These are phyloP conservation scores for Stegastes partitus DNA, from an alignment of 2,113 vertebrate species.

Conservation along the genomic window DNA sequence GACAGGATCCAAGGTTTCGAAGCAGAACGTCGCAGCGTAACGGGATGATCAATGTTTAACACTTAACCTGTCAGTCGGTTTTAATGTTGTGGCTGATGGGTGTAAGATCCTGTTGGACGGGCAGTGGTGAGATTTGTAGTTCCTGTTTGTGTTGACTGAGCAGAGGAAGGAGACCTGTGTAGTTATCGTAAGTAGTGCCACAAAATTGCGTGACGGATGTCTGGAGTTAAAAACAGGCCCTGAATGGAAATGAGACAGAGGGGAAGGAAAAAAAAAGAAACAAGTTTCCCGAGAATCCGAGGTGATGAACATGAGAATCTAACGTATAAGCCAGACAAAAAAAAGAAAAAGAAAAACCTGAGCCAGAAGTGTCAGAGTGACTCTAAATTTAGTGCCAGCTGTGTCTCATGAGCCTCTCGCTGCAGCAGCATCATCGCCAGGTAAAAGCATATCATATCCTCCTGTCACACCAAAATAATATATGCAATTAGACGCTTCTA, in stretches of 20 bases:
- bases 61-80: too few species aligned
- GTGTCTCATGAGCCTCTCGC: neutral
- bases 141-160: too few species aligned
- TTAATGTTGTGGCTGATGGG: too few species aligned
- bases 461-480: slow-evolving; percentile 23
- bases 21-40: too few species aligned
- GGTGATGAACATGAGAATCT: neutral
- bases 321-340: slow-evolving; percentile 1
- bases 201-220: neutral
- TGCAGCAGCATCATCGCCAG: neutral
- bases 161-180: too few species aligned
- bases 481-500: slow-evolving; percentile 13
- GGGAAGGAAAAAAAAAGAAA: neutral
- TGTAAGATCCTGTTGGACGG: too few species aligned
- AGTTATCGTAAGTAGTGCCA: neutral
- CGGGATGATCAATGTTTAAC: too few species aligned
- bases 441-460: slow-evolving; percentile 11
- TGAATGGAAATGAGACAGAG: neutral
- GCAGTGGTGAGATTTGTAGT: too few species aligned
- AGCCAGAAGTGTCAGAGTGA: slow-evolving; percentile 10
- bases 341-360: neutral
- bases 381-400: slow-evolving; percentile 31
- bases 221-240: neutral
- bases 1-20: too few species aligned
- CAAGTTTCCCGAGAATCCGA: neutral